Conservation (phyloP, 2,888 invertebrate species). For the Chaitophorus viminalis region DNA sequence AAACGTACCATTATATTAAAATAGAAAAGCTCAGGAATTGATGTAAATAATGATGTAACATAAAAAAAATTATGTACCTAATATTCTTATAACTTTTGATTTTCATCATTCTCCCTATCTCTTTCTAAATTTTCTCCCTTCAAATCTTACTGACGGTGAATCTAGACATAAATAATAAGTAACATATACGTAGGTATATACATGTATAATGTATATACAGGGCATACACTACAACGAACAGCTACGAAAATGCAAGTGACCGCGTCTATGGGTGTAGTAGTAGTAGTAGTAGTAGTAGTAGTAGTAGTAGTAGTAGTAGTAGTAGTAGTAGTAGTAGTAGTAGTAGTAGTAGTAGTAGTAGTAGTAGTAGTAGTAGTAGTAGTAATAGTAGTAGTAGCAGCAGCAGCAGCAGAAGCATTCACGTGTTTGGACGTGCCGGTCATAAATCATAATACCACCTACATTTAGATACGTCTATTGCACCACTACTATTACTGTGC, state of each 20-base stretch:
- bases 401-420: constrained; percentile 1
- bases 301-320: neutral
- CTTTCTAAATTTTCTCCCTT: neutral
- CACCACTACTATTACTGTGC: neutral
- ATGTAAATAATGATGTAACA: neutral
- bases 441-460: constrained; percentile 12
- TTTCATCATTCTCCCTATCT: neutral
- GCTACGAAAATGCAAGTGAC: too few relatives aligned
- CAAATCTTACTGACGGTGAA: neutral
- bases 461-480: too few relatives aligned
- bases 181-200: too few relatives aligned
- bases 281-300: neutral
- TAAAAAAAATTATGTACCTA: too few relatives aligned
- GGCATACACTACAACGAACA: neutral
- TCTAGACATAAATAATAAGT: neutral
- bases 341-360: neutral
- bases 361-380: neutral
- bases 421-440: neutral
- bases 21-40: neutral
- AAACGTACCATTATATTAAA: neutral
- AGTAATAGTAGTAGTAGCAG: neutral
- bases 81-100: neutral
- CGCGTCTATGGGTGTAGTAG: neutral
- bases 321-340: neutral
- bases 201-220: too few relatives aligned